phyloP scores from a whole-genome alignment of 1,140 invertebrate species.

The Zophobas morio region DNA sequence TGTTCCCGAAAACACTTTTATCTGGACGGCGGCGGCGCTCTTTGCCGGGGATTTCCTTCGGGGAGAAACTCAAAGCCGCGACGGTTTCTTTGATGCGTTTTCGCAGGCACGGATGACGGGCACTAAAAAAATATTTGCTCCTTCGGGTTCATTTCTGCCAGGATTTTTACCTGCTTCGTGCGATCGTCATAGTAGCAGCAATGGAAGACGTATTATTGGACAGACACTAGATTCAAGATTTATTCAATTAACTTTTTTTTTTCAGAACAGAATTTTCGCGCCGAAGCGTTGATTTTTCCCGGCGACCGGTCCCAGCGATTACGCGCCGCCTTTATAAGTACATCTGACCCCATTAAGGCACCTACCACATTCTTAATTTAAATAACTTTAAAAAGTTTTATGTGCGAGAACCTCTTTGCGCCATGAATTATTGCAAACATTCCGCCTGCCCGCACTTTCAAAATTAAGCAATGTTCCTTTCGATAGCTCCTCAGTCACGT shows the following conservation, averaged over 20 bases:
- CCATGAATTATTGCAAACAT: conserved; percentile 41
- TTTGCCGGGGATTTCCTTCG: conserved; percentile 8
- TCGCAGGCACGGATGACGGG: conserved; percentile 1
- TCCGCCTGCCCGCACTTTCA: conserved; percentile 30
- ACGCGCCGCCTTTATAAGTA: conserved; percentile 15
- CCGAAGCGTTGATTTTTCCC: conserved; percentile 40
- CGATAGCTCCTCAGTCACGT: conserved; percentile 22
- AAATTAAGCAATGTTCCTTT: conserved; percentile 39
- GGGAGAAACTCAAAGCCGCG: conserved; percentile 13
- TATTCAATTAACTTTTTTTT: no score
- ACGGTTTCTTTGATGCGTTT: conserved; percentile 27
- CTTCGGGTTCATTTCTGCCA: conserved; percentile 18
- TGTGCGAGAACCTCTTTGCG: conserved; percentile 32
- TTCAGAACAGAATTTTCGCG: no score
- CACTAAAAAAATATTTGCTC: conserved; percentile 3
- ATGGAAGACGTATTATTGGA: no score
- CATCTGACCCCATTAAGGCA: conserved; percentile 25
- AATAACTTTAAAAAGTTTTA: conserved; percentile 40
- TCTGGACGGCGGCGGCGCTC: not conserved
- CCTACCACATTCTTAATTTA: conserved; percentile 40
- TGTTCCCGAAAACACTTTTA: conserved; percentile 26
- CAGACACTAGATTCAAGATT: no score
- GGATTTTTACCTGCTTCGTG: conserved; percentile 25
- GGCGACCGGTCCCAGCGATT: conserved; percentile 21
- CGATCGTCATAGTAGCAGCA: no score